phyloP scores from a whole-genome alignment of 2,888 invertebrate genomes.

The Eupithecia tripunctaria region DNA sequence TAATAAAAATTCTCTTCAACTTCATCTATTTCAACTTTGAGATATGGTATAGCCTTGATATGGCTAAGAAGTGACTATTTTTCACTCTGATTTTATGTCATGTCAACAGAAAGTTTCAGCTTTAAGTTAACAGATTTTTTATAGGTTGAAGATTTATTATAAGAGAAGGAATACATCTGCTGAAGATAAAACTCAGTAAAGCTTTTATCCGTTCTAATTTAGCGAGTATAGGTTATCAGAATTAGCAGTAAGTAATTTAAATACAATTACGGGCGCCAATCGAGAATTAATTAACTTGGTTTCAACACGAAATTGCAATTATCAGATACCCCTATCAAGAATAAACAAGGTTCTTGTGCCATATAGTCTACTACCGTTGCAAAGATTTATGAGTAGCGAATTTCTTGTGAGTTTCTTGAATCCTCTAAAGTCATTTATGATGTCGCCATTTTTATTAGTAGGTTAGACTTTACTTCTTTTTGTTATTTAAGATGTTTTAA shows the following conservation, averaged over 20 bases:
- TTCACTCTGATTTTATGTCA: neutral
- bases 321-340: slow-evolving; percentile 6
- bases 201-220: neutral
- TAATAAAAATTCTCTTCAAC: too few species aligned
- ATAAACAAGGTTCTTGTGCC: slow-evolving; percentile 4
- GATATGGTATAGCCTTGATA: too few species aligned
- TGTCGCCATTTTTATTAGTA: neutral
- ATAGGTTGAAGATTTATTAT: too few species aligned
- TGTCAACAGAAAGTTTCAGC: neutral
- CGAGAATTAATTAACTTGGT: slow-evolving; percentile 3
- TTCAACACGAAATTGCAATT: slow-evolving; percentile 27
- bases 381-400: neutral
- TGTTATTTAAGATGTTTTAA: neutral
- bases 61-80: neutral
- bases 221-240: neutral
- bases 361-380: neutral
- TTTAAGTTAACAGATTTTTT: neutral
- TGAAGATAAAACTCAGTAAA: neutral
- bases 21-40: too few species aligned
- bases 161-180: neutral
- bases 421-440: neutral
- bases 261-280: neutral
- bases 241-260: neutral
- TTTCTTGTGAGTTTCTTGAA: neutral
- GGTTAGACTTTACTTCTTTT: neutral